Evolutionary conservation across 2,888 invertebrate species (phyloP), one percentile per base, ranked within the genome.

Genomic region (Erpobdella octoculata): DNA sequence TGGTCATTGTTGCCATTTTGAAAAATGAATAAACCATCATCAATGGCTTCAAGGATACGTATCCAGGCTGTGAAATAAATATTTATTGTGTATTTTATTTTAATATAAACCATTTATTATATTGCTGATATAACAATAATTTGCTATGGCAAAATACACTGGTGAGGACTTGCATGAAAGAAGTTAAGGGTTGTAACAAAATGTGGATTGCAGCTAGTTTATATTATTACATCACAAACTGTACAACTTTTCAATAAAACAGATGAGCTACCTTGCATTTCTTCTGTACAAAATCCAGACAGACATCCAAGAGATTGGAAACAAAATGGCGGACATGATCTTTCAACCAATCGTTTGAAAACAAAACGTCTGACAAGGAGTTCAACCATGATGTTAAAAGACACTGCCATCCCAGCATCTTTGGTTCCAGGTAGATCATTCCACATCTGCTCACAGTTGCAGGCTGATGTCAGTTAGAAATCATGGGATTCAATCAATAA

Each of bases 401-500:
- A 0, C 92, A 89, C 75, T 86, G 85, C 89, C 92, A 93, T 3
- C 93, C 93, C 6, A 94, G 85, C 0, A 90, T 88, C 18, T 79
- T 77, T 0, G 93, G 90, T 82, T 95, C 93, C 86, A 94, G 87
- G 82, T 94, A 95, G 78, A 96, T 92, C 93, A 96, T 95, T 61
- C 92, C 92, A 82, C 93, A 94, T 71, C 92, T 87, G n/a, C 91
- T 91, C 1, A 95, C 91, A 4, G 92, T 92, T 6, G 92, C 92
- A 28, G 92, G 92, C 84, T 84, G 77, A 15, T 73, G 58, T 25
- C 28, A 36, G 9, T 36, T 33, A 31, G 38, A 1, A 3, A n/a
- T n/a, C n/a, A n/a, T n/a, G n/a, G n/a, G n/a, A n/a, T n/a, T n/a
- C n/a, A n/a, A n/a, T n/a, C n/a, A n/a, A n/a, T n/a, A n/a, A n/a